Percentiles rank a stretch among this genome's conserved stretches.
Conservation (phyloP, 2,797 vertebrate species). For the Huso huso region DNA sequence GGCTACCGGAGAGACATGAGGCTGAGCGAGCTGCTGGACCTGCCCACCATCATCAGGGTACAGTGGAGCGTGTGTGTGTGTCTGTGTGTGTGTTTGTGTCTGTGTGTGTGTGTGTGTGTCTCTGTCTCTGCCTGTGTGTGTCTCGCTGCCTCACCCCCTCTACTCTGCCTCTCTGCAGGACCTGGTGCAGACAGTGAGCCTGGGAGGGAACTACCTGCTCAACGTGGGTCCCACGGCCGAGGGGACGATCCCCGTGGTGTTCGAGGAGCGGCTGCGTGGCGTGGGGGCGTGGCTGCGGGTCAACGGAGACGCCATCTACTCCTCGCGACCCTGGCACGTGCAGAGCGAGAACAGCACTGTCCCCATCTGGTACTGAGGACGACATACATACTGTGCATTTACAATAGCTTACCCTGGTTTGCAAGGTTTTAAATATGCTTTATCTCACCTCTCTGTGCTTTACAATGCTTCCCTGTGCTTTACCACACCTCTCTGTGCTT, state of each 20-base stretch:
- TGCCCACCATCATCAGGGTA: constrained; percentile 60
- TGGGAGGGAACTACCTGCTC: constrained; percentile 93
- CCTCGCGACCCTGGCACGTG: constrained; percentile 76
- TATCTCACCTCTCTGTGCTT: background rate
- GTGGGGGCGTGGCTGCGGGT: constrained; percentile 77
- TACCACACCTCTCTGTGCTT: background rate
- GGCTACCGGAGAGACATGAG: constrained; percentile 80
- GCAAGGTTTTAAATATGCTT: too few relatives aligned
- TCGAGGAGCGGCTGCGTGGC: constrained; percentile 82
- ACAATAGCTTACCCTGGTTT: background rate
- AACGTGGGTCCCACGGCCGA: constrained; percentile 88
- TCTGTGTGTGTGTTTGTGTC: background rate
- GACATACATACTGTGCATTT: background rate
- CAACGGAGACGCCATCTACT: constrained; percentile 86
- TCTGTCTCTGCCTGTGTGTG: background rate
- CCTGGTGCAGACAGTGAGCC: constrained; percentile 72
- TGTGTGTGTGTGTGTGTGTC: background rate
- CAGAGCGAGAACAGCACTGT: constrained; percentile 66
- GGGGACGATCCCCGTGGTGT: constrained; percentile 72
- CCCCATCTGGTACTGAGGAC: constrained; percentile 64
- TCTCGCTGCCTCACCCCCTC: too few relatives aligned
- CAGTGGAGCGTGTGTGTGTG: background rate
- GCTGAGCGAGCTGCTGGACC: constrained; percentile 57
- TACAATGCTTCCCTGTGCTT: background rate
- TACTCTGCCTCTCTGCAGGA: constrained; percentile 54